Evolutionary conservation across 2,888 invertebrate species (phyloP), one percentile per base, ranked within the genome.

Genomic region (Ochlodes sylvanus): DNA sequence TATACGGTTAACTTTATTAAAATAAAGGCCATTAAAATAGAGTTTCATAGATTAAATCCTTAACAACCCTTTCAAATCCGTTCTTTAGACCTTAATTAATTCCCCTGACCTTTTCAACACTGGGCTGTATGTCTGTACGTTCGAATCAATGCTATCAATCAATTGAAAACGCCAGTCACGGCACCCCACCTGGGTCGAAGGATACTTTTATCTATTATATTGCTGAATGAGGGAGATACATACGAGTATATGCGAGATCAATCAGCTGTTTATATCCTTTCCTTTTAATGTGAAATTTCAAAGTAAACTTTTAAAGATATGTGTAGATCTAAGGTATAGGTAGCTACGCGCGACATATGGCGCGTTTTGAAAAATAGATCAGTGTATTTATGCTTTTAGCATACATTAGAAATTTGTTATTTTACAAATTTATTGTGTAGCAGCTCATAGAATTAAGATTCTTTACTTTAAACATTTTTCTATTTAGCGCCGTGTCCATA

Each of bases 91-190:
- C 21, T 52, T 52, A 52, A 52, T 52, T 52, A 52, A 52, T 52
- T 52, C 52, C 27, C 27, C 1, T 27, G 52, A 52, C 52, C 52
- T 52, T 52, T 52, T 52, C 52, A 52, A 52, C 14, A 27, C 7
- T 21, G 9, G 52, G 5, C 21, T 21, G 7, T 15, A 50, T 1
- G 19, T n/a, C n/a, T n/a, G n/a, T 52, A 44, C 19, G 32, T 57
- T 42, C 17, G 38, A 58, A 58, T 58, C 58, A 58, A 10, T 41
- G 32, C 38, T 12, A 41, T 41, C 50, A 50, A 50, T 50, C 50
- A 50, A 50, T 58, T 58, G n/a, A 41, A 58, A 58, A 58, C n/a
- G 58, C 58, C 42, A 58, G 58, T 58, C 58, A 58, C 10, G 19
- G 50, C 34, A 2, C 15, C 7, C 9, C 58, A 57, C 57, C 57